Evolutionary conservation across 2,797 vertebrate genomes (phyloP).

Genomic region (Cynodonichthys magdalenae): DNA sequence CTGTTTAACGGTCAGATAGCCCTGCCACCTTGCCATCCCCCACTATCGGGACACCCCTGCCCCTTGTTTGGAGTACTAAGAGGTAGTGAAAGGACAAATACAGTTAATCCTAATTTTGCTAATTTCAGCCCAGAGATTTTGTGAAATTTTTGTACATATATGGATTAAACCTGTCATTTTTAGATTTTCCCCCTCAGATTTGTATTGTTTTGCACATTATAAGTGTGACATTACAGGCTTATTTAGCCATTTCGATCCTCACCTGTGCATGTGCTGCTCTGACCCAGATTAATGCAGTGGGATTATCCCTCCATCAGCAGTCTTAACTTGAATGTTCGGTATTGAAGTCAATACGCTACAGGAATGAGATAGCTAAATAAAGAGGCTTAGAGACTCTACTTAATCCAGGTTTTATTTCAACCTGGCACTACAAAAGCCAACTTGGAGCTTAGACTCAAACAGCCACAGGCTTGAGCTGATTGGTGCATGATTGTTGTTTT

Average conservation of each 20-base stretch:
- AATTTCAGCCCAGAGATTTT: neutral
- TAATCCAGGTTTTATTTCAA: slow-evolving; percentile 68
- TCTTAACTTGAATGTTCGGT: slow-evolving; percentile 41
- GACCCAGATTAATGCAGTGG: slow-evolving; percentile 52
- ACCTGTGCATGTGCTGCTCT: slow-evolving; percentile 42
- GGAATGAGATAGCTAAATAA: slow-evolving; percentile 52
- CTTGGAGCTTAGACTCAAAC: slow-evolving; percentile 46
- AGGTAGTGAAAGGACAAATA: neutral
- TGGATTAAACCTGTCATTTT: neutral
- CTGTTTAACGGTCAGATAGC: no score
- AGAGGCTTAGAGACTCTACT: slow-evolving; percentile 59
- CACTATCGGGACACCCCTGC: neutral
- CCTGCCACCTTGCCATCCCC: no score
- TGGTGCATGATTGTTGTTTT: slow-evolving; percentile 13
- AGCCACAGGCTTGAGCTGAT: slow-evolving; percentile 34
- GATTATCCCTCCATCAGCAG: slow-evolving; percentile 64
- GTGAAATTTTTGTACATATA: neutral
- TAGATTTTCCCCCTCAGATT: neutral
- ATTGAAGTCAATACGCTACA: slow-evolving; percentile 53
- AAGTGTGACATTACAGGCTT: slow-evolving; percentile 19
- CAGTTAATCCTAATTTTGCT: neutral
- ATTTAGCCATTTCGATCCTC: slow-evolving; percentile 27
- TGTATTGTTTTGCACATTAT: neutral
- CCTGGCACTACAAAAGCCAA: slow-evolving; percentile 45
- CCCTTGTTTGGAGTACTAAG: neutral